Conservation (phyloP, 2,797 vertebrate genomes). For the Glyptemys insculpta region DNA sequence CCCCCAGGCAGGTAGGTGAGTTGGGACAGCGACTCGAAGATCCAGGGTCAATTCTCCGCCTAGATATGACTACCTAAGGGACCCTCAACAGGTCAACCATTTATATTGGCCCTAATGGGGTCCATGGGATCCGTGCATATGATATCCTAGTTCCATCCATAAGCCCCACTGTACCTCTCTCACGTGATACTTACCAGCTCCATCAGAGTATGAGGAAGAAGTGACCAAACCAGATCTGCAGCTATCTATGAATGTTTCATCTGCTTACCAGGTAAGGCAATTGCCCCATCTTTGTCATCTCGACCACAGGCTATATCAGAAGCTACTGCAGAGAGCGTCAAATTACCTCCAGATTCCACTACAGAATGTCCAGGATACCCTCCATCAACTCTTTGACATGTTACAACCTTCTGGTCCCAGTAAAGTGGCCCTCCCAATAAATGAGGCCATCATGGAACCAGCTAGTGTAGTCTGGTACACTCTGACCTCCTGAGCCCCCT, state of each 20-base stretch:
- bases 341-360: background rate
- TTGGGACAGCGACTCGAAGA: background rate
- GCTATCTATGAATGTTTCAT: background rate
- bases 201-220: background rate
- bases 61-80: background rate
- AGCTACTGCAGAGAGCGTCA: background rate
- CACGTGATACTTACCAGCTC: background rate
- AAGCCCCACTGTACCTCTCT: background rate
- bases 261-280: background rate
- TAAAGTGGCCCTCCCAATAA: background rate
- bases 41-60: background rate
- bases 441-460: background rate
- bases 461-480: background rate
- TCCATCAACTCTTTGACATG: too few species aligned
- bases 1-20: background rate
- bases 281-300: background rate
- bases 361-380: background rate
- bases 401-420: background rate
- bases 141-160: background rate
- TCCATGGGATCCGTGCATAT: background rate
- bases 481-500: too few species aligned
- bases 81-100: background rate
- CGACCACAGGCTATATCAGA: background rate
- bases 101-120: background rate
- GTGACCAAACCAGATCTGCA: background rate